Conservation (phyloP, 2,797 vertebrate species). For the Spinus pinus region DNA sequence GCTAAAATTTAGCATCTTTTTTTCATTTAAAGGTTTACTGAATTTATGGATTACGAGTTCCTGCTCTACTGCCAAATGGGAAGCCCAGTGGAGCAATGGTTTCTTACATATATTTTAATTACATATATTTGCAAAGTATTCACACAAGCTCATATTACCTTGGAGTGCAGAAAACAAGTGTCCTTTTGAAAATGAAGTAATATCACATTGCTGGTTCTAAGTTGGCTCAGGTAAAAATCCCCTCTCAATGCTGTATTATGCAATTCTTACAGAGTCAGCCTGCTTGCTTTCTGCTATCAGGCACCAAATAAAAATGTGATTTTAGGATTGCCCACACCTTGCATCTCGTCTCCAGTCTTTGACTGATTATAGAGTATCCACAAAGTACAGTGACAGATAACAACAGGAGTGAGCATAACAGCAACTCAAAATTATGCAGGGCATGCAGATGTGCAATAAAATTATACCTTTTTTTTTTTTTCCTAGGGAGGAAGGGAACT, state of each 20-base stretch:
- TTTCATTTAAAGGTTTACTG: background rate
- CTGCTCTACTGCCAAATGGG: background rate
- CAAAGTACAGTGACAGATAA: background rate
- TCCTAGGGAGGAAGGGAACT: background rate
- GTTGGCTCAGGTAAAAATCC: background rate
- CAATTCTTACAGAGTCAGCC: background rate
- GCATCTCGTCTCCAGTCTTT: background rate
- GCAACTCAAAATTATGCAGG: background rate
- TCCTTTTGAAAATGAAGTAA: background rate
- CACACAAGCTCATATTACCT: background rate
- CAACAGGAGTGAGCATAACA: background rate
- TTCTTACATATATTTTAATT: background rate
- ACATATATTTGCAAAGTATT: background rate
- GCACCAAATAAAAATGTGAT: background rate
- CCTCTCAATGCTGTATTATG: background rate
- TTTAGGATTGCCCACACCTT: background rate
- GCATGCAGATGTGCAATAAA: background rate
- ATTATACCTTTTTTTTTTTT: background rate
- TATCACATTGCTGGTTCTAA: background rate
- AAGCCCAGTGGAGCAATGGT: background rate
- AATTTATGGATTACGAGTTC: background rate
- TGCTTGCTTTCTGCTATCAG: background rate
- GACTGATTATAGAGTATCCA: background rate
- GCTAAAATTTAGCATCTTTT: background rate
- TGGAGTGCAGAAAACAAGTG: background rate